Base-by-base conservation (phyloP, 1,140 invertebrate species). In the Apis cerana region DNA sequence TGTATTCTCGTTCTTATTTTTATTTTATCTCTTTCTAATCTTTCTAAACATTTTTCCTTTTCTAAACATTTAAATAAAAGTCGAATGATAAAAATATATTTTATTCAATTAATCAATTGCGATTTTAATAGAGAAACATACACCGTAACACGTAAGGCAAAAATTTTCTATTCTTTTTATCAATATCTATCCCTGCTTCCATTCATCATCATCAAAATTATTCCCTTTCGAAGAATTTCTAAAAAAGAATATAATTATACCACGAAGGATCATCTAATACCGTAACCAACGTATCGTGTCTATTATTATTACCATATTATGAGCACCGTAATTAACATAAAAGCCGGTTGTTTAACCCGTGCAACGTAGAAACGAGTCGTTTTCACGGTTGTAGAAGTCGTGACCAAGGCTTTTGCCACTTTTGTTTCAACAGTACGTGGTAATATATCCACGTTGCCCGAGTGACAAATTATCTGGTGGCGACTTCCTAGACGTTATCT, bases 401-500 rank as follows among this genome's bases (percentile, higher is more conserved):
- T 80, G 82, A 84, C 81, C 75, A n/a, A 68, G 70, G 75, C 10
- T 71, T 43, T 43, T 75, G 50, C 11, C 82, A 67, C 84, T 71
- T 85, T 83, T 67, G 65, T 76, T 82, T 71, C 52, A 65, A 11
- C 56, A 23, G n/a, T 56, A 4, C 33, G 12, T 17, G 59, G 74
- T 64, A 64, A 80, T 82, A 76, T 69, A 81, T 89, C 78, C 74
- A 78, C 82, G 86, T 80, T 74, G 52, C 9, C 3, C 23, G 52
- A 15, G 69, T 89, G 87, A 89, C 83, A 89, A 89, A 89, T 89
- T 88, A 74, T 89, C 80, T 72, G 56, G 72, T 75, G 87, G 80
- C 77, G 75, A 83, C 75, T 89, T 89, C 77, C 75, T 76, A 86
- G 76, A 77, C 79, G 54, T 78, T 88, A 88, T 88, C 88, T 75